Evolutionary conservation across 2,797 vertebrate genomes (phyloP).

Genomic region (Neostethus bicornis): DNA sequence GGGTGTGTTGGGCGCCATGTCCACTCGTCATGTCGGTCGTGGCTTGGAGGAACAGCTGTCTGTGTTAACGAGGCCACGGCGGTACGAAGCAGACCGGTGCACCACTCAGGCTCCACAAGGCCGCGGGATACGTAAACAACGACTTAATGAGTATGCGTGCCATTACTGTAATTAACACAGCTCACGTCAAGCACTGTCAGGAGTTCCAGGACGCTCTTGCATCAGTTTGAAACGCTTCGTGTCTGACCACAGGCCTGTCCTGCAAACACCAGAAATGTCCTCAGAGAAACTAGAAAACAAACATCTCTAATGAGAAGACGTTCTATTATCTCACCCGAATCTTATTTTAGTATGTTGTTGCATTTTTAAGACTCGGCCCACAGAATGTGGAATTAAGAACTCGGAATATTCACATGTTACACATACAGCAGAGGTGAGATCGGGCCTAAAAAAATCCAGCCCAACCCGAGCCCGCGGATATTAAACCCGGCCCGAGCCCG

Average conservation of each 20-base stretch:
- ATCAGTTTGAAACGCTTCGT: conserved; percentile 56
- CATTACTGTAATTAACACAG: conserved; percentile 86
- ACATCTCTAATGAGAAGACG: conserved; percentile 26
- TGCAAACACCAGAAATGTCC: conserved; percentile 36
- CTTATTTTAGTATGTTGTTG: too few species aligned
- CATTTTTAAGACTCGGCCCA: too few species aligned
- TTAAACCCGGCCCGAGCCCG: too few species aligned
- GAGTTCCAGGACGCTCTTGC: conserved; percentile 71
- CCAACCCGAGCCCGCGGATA: too few species aligned
- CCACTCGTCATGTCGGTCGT: conserved; percentile 63
- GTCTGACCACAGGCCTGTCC: conserved; percentile 55
- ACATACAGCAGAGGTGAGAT: too few species aligned
- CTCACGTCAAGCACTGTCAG: conserved; percentile 82
- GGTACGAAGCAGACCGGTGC: conserved; percentile 56
- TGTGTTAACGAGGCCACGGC: conserved; percentile 75
- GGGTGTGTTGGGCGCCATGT: conserved; percentile 58
- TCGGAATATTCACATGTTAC: too few species aligned
- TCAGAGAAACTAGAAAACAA: conserved; percentile 37
- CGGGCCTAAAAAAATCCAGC: too few species aligned
- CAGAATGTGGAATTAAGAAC: too few species aligned
- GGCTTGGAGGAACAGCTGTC: conserved; percentile 83
- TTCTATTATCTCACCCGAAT: too few species aligned
- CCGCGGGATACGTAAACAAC: conserved; percentile 80
- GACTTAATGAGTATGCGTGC: conserved; percentile 81
- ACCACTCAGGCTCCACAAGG: conserved; percentile 62